A percentile compares a stretch with the other conserved stretches of the same genome.
Conservation (phyloP, 1,140 invertebrate genomes). For the Ostrea denselamellosa region DNA sequence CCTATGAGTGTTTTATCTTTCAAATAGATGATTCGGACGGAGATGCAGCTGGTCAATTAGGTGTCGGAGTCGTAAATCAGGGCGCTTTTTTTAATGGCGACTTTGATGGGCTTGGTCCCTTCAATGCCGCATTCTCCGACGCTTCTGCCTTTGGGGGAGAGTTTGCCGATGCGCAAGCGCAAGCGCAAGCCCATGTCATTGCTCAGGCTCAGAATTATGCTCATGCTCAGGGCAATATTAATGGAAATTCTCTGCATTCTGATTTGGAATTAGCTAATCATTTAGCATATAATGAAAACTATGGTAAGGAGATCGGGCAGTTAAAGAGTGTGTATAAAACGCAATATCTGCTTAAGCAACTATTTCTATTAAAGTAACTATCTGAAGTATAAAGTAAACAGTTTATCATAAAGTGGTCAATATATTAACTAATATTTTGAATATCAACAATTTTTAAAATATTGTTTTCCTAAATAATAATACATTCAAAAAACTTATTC, state of each 20-base stretch:
- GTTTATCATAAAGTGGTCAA: too few relatives aligned
- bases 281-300: slow-evolving; percentile 1
- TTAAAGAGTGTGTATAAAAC: too few relatives aligned
- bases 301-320: neutral
- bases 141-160: neutral
- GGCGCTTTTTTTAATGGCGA: neutral
- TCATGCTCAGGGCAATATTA: neutral
- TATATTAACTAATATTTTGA: too few relatives aligned
- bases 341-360: too few relatives aligned
- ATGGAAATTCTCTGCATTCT: neutral
- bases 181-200: neutral
- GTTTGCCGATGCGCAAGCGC: neutral
- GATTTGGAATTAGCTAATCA: slow-evolving; percentile 21
- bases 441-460: too few relatives aligned
- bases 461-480: too few relatives aligned
- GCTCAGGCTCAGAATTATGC: neutral
- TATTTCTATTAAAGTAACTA: too few relatives aligned
- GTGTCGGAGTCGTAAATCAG: neutral
- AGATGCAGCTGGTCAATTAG: neutral
- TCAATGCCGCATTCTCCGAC: neutral
- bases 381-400: too few relatives aligned
- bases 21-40: neutral
- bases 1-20: neutral
- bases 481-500: too few relatives aligned
- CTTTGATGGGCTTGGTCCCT: neutral